Base-by-base conservation (phyloP, 2,797 vertebrate species). In the Gymnodraco acuticeps region DNA sequence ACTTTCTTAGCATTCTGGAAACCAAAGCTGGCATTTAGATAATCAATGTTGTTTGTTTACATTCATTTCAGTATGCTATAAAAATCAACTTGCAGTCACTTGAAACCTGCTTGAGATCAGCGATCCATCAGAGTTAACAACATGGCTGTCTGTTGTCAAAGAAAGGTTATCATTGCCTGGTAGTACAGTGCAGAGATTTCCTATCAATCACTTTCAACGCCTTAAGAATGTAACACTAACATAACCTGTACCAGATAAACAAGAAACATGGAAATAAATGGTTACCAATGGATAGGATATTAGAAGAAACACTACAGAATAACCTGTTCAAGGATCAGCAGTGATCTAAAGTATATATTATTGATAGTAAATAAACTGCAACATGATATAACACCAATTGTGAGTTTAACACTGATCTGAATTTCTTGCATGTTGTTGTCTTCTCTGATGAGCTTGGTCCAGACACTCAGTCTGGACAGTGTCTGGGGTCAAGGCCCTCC, bases 391-490 rank as follows among this genome's bases (percentile, higher is more conserved):
- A 69, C 55, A 68, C n/a, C 8, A 47, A 52, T 65, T 46, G 27
- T 60, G 75, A 27, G 45, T 79, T 61, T 58, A 73, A 73, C 53
- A 72, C 63, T 86, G 70, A 87, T 87, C 72, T 68, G 70, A 81
- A 81, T 61, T 70, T 77, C 63, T 73, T 78, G 59, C 64, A 75
- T 88, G 50, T 82, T 81, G 64, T 75, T 82, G 79, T 82, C 74
- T 50, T 45, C 75, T 81, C 61, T 75, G 50, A 81, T 84, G 55
- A 69, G 59, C 64, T 83, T 59, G 73, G 64, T 81, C 78, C 91
- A 93, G 94, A 94, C 91, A 80, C 66, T 43, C 67, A 82, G 94
- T 95, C 95, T 96, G 95, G 93, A 93, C 90, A 94, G 85, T 84
- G 91, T 95, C 92, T 94, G 77, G 78, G 91, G 93, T 93, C 90